These are phyloP conservation scores for Plutella xylostella DNA, from an alignment of 2,888 invertebrate species.

Conservation along the genomic window DNA sequence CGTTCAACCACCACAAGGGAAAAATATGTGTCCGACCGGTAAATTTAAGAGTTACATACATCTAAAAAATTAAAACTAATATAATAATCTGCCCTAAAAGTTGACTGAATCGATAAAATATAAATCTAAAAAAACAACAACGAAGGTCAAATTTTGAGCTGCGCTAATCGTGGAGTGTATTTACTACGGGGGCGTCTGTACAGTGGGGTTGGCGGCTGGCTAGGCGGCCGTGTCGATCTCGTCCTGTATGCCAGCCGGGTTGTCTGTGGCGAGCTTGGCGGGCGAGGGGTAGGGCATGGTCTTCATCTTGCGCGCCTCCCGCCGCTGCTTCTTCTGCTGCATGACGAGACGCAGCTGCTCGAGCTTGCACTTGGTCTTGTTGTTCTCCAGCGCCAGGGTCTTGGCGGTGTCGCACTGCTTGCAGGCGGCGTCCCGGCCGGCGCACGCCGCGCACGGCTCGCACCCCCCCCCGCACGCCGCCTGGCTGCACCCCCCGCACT, in stretches of 20 bases:
- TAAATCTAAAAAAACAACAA: constrained; percentile 63
- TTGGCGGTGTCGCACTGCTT: constrained; percentile 54
- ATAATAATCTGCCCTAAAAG: constrained; percentile 28
- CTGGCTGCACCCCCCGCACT: constrained; percentile 39
- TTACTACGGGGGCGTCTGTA: too few species aligned
- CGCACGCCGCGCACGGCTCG: constrained; percentile 30
- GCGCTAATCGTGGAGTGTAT: constrained; percentile 22
- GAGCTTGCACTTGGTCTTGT: constrained; percentile 86
- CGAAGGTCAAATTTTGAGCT: constrained; percentile 38
- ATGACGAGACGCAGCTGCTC: constrained; percentile 89
- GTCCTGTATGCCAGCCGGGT: constrained; percentile 88
- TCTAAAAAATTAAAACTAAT: constrained; percentile 5
- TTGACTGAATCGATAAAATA: constrained; percentile 50
- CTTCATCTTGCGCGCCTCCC: constrained; percentile 81
- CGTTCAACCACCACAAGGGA: background rate
- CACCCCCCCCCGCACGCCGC: constrained; percentile 43
- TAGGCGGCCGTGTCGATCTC: constrained; percentile 55
- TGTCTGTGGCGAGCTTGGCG: constrained; percentile 92
- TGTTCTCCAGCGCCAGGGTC: constrained; percentile 76
- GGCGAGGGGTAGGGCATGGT: constrained; percentile 72
- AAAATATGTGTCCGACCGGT: background rate
- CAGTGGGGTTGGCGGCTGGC: too few species aligned
- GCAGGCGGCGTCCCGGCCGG: constrained; percentile 41
- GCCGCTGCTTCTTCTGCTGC: constrained; percentile 88
- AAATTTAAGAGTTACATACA: background rate